Conservation (phyloP, 2,113 vertebrate genomes). For the Lycaon pictus region DNA sequence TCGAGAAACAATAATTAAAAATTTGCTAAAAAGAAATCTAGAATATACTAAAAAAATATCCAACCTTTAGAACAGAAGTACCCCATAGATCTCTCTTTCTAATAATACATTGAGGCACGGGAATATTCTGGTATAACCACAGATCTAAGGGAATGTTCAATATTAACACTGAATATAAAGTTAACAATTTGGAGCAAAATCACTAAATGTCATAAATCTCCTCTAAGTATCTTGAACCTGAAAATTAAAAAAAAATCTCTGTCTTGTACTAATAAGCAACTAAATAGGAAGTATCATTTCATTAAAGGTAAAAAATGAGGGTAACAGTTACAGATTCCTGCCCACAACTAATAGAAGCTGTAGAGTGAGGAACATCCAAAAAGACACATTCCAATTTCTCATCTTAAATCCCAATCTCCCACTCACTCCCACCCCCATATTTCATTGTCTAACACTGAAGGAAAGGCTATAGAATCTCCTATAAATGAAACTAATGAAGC, state of each 20-base stretch:
- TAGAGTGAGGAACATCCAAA: background rate
- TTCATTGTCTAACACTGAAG: background rate
- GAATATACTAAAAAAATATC: background rate
- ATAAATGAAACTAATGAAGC: constrained; percentile 33
- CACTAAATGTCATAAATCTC: constrained; percentile 32
- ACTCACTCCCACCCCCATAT: background rate
- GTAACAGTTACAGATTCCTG: background rate
- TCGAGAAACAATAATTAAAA: constrained; percentile 12
- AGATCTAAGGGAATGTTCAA: background rate
- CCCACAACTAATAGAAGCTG: background rate
- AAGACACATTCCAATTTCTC: background rate
- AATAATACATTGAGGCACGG: background rate
- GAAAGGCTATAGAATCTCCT: background rate
- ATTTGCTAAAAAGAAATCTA: constrained; percentile 15
- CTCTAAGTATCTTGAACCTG: constrained; percentile 49
- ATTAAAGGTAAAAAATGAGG: constrained; percentile 7
- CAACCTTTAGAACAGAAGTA: background rate
- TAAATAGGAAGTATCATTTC: constrained; percentile 31
- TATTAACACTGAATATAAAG: constrained; percentile 30
- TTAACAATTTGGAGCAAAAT: constrained; percentile 61
- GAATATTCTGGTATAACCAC: background rate
- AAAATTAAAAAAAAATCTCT: constrained; percentile 31
- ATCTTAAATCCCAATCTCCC: background rate
- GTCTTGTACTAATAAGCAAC: background rate
- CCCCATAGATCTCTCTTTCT: background rate